A percentile compares a stretch with the other conserved stretches of the same genome.
phyloP scores from a whole-genome alignment of 2,113 vertebrate genomes.

The Pipra filicauda region DNA sequence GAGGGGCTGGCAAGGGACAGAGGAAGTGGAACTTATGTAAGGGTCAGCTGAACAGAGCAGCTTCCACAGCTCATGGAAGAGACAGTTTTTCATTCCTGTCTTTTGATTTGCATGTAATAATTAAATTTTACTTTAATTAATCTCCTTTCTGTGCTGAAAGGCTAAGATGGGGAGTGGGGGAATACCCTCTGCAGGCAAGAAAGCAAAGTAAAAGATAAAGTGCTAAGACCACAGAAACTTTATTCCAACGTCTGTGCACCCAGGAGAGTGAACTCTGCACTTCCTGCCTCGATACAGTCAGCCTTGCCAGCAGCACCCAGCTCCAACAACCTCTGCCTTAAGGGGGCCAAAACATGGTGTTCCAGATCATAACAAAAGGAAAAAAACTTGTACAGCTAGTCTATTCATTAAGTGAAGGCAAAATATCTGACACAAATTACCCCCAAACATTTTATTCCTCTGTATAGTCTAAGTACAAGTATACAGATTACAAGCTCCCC shows the following conservation, averaged over 20 bases:
- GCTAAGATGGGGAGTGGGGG: neutral
- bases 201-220: neutral
- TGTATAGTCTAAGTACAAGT: neutral
- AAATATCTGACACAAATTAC: neutral
- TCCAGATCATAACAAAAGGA: neutral
- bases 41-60: neutral
- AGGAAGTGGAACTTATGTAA: neutral
- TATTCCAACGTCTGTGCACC: neutral
- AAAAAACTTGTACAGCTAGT: neutral
- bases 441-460: neutral
- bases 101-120: neutral
- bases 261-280: neutral
- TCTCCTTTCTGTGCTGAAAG: neutral
- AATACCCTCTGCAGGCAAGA: neutral
- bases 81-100: neutral
- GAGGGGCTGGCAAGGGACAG: fast-evolving
- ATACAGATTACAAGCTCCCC: neutral
- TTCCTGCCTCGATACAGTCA: neutral
- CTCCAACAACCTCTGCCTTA: neutral
- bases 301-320: neutral
- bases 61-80: neutral
- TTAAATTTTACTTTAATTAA: neutral
- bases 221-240: neutral
- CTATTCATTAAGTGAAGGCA: neutral
- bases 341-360: neutral